Conservation (phyloP, 2,113 vertebrate genomes). For the Eupsittula cactorum region DNA sequence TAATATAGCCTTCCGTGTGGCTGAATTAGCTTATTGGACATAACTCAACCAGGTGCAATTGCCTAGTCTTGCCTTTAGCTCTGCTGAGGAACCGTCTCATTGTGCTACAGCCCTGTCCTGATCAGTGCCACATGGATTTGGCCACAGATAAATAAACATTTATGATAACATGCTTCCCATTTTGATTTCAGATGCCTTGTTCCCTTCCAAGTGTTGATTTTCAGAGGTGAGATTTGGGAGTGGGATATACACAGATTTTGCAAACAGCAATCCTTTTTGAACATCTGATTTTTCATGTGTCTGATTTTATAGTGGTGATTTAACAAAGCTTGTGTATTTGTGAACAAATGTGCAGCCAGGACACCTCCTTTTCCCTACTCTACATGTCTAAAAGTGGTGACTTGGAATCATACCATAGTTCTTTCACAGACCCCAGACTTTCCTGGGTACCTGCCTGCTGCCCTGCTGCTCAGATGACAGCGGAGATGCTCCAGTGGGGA, state of each 20-base stretch:
- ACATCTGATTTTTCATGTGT: accelerated
- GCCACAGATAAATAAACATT: background rate
- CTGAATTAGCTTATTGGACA: background rate
- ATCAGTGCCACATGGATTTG: background rate
- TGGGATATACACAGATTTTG: background rate
- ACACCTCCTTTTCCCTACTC: background rate
- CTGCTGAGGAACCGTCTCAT: background rate
- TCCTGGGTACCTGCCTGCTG: background rate
- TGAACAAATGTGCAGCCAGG: background rate
- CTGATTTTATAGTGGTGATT: background rate
- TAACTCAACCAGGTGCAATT: background rate
- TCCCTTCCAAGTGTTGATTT: background rate
- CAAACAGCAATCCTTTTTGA: background rate
- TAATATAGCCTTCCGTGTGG: background rate
- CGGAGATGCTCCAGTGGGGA: background rate
- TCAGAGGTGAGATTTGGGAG: background rate
- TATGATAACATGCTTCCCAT: background rate
- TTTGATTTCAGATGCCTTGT: background rate
- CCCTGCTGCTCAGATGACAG: background rate
- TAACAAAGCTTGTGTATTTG: background rate
- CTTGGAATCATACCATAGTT: background rate
- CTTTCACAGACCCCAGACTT: background rate
- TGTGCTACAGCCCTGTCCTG: background rate
- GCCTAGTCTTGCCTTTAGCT: background rate
- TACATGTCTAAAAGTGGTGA: background rate